These are phyloP conservation scores for Danio tinwini DNA, from an alignment of 2,797 vertebrate species.

Conservation along the genomic window DNA sequence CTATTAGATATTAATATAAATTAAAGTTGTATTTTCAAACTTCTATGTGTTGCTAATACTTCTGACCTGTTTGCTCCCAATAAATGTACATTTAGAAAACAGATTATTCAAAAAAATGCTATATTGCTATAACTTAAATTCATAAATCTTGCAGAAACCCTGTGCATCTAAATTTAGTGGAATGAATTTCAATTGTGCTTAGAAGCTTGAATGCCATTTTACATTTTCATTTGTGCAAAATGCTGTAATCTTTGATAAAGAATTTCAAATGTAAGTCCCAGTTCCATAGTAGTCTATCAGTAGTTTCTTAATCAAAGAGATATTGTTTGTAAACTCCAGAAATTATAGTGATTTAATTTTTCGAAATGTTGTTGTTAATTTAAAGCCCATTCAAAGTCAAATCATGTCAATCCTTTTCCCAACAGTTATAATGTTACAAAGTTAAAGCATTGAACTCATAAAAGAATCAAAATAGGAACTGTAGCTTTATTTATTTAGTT, in stretches of 20 bases:
- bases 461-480: background rate
- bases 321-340: background rate
- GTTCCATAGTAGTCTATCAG: background rate
- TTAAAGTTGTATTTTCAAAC: too few relatives aligned
- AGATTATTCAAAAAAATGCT: too few relatives aligned
- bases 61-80: too few relatives aligned
- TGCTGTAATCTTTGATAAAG: background rate
- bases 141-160: too few relatives aligned
- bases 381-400: background rate
- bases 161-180: constrained; percentile 50
- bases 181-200: constrained; percentile 33
- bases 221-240: constrained; percentile 18
- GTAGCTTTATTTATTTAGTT: background rate
- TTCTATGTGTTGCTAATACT: too few relatives aligned
- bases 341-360: background rate
- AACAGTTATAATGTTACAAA: too few relatives aligned
- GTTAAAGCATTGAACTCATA: too few relatives aligned
- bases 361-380: background rate
- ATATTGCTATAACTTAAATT: too few relatives aligned
- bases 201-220: constrained; percentile 30
- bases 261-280: constrained; percentile 18
- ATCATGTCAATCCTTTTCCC: too few relatives aligned
- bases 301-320: constrained; percentile 27
- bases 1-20: too few relatives aligned
- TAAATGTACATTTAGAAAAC: too few relatives aligned